Percentiles rank a stretch among this genome's conserved stretches.
phyloP scores from a whole-genome alignment of 2,797 vertebrate species.

The Danio kyathit region DNA sequence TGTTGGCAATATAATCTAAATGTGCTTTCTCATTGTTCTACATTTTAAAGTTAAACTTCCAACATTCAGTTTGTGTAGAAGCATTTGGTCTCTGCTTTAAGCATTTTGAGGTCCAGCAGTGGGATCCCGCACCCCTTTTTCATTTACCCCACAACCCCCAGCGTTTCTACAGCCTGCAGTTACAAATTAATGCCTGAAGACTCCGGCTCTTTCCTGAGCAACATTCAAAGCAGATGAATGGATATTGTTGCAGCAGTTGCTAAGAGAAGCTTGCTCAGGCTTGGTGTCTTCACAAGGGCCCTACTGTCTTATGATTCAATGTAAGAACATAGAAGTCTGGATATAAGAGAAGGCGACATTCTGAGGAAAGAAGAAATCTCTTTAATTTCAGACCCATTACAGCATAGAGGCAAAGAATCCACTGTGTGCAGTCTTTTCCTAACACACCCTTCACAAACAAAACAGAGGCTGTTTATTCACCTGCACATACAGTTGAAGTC shows the following conservation, averaged over 20 bases:
- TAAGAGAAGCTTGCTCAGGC: slow-evolving; percentile 80
- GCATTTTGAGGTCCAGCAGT: not conserved
- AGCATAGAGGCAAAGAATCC: not conserved
- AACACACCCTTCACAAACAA: not conserved
- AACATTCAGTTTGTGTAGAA: not conserved
- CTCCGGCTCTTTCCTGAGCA: slow-evolving; percentile 54
- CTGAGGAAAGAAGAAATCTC: slow-evolving; percentile 6
- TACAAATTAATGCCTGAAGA: slow-evolving; percentile 26
- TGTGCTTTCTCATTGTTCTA: too few relatives aligned
- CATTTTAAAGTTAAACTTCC: slow-evolving; percentile 11
- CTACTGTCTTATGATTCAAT: slow-evolving; percentile 65
- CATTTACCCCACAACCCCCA: slow-evolving; percentile 8
- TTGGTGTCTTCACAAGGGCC: slow-evolving; percentile 77
- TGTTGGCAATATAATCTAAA: not conserved
- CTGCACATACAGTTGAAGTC: not conserved
- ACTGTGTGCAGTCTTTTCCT: not conserved
- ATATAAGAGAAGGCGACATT: not conserved
- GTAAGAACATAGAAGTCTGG: not conserved
- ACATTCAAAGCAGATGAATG: slow-evolving; percentile 75
- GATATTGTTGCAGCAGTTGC: slow-evolving; percentile 79
- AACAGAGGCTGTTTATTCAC: slow-evolving; percentile 6
- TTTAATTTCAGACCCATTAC: slow-evolving; percentile 12
- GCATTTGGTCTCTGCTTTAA: not conserved
- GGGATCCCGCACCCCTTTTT: not conserved
- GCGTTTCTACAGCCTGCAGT: slow-evolving; percentile 15